Evolutionary conservation across 2,113 vertebrate species (phyloP), one percentile per base, ranked within the genome.

Genomic region (Micromys minutus): DNA sequence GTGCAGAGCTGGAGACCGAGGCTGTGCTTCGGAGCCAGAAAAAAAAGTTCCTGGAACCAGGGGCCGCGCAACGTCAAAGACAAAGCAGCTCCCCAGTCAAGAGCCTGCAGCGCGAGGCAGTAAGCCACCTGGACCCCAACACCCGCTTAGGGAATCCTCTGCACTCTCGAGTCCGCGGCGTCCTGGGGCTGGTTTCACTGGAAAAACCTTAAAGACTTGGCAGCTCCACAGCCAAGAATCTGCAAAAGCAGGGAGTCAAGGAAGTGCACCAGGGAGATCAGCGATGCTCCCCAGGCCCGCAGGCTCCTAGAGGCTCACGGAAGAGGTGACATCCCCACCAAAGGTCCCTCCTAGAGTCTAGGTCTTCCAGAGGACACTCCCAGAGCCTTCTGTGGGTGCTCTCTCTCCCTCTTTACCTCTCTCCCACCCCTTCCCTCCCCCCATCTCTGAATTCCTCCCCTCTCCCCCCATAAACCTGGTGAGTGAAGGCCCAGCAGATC

Each of bases 81-180:
- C 47, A 90, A 42, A 36, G 7, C 0, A 7, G 45, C 8, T 12
- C 24, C 4, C 3, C 15, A 39, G 50, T 15, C 34, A 5, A 31
- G 19, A 7, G 24, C 24, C 29, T 47, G 77, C 50, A n/a, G 67
- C 13, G 29, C 5, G 3, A 0, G 59, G 22, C 24, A 63, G 61
- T 63, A 29, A 63, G 61, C 61, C 61, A 61, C 59, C 24, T 61
- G 59, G 57, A 61, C 59, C 3, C 59, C 59, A 29, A 21, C 8
- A 16, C 61, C 7, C 19, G n/a, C 67, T 10, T 17, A 2, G 0
- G 9, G 12, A n/a, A 4, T 34, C 36, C 39, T 21, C 26, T 0
- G 13, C 36, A 8, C 59, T 8, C 24, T 29, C 1, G 5, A 17
- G 0, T 39, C 67, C 29, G 0, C 67, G 4, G n/a, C 11, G 80